phyloP scores from a whole-genome alignment of 2,113 vertebrate species.

The Hemiscyllium ocellatum region DNA sequence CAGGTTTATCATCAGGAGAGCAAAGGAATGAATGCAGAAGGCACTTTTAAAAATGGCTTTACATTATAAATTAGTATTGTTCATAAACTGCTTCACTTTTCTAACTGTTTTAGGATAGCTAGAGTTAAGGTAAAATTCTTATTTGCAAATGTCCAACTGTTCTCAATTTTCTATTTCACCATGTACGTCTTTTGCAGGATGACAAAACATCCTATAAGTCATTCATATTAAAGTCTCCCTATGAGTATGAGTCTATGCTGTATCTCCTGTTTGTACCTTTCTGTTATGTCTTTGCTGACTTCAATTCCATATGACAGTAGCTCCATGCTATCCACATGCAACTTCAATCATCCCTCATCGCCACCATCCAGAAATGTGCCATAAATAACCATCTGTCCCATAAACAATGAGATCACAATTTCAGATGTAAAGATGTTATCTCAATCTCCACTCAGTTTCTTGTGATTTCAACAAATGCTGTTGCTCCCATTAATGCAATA shows the following conservation, averaged over 20 bases:
- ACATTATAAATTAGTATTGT: background rate
- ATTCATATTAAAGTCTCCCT: background rate
- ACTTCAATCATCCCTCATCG: background rate
- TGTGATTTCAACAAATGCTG: background rate
- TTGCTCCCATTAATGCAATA: background rate
- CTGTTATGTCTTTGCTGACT: background rate
- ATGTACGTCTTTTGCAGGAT: background rate
- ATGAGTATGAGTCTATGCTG: background rate
- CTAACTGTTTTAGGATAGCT: background rate
- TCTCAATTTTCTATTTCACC: background rate
- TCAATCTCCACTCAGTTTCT: background rate
- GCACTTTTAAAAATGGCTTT: background rate
- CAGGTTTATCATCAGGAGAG: background rate
- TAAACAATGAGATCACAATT: conserved; percentile 7
- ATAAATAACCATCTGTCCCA: conserved; percentile 9
- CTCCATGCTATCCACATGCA: background rate
- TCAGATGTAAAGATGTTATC: background rate
- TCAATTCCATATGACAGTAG: background rate
- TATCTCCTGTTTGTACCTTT: background rate
- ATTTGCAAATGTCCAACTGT: background rate
- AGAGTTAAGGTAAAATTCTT: background rate
- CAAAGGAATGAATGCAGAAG: background rate
- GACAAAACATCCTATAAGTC: background rate
- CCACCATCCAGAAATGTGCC: background rate
- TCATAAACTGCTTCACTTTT: background rate